Conservation (phyloP, 2,797 vertebrate genomes). For the Margarornis squamiger region DNA sequence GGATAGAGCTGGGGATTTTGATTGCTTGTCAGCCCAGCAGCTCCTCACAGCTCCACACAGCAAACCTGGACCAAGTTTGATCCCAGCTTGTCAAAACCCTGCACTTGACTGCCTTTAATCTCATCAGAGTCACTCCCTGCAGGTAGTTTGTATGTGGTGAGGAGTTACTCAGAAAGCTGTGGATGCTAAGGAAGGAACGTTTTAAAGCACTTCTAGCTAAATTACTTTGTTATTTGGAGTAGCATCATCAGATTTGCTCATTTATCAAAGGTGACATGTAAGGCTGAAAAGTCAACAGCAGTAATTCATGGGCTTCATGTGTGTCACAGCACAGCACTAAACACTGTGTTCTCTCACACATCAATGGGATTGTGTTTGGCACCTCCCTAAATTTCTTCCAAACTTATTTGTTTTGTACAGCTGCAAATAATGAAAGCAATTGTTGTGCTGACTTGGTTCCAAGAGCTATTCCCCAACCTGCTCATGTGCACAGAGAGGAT, state of each 20-base stretch:
- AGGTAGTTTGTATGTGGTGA: background rate
- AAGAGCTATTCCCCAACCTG: slow-evolving; percentile 31
- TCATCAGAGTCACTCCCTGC: background rate
- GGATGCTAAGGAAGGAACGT: background rate
- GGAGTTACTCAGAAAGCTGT: background rate
- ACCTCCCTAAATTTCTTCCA: background rate
- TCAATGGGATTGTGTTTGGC: background rate
- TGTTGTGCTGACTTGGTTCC: slow-evolving; percentile 36
- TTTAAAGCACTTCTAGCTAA: slow-evolving; percentile 5
- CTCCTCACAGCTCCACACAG: background rate
- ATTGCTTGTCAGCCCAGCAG: background rate
- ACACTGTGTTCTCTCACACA: background rate
- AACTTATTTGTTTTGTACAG: slow-evolving; percentile 40
- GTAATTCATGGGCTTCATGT: background rate
- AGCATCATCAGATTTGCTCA: slow-evolving; percentile 8
- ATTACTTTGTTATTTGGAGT: slow-evolving; percentile 26
- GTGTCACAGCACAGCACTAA: background rate
- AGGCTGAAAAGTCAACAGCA: slow-evolving; percentile 17
- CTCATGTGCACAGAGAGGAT: background rate
- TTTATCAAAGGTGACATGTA: background rate
- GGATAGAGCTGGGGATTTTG: background rate
- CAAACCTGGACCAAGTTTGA: background rate
- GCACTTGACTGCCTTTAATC: background rate
- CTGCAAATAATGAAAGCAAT: slow-evolving; percentile 52
- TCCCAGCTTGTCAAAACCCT: background rate